Base-by-base conservation (phyloP, 2,797 vertebrate species). In the Periparus ater region DNA sequence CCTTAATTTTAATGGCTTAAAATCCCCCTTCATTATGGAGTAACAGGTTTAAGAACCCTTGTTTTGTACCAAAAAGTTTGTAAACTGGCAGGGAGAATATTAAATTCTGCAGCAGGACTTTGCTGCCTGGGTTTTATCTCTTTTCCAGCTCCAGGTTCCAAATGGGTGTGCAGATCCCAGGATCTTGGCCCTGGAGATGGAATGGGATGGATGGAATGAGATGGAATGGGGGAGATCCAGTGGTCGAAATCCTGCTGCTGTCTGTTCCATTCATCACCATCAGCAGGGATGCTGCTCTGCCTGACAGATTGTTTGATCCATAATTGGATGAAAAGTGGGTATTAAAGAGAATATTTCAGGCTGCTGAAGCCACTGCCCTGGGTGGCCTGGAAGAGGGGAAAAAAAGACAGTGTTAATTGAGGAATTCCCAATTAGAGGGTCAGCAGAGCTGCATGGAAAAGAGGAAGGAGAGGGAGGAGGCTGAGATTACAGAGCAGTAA, bases 131-230 rank as follows among this genome's bases (percentile, higher is more conserved):
- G 36, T 70, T 81, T 62, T 57, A 5, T 34, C 40, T 36, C 20
- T 34, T 54, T 17, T 13, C n/a, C n/a, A 7, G 22, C 26, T 67
- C 36, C 89, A 25, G 36, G 20, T 47, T 84, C 29, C 72, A 73
- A 40, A 51, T 0, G 2, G 22, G 0, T 0, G 4, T 51, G 72
- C 1, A 1, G 60, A 48, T 70, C 63, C 55, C 67, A 4, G 19
- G 22, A 30, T 22, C 71, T 65, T 22, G 42, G 14, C 22, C 47
- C 82, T 16, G 86, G 58, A 50, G 27, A 17, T 1, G 9, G 36
- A 38, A 38, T 12, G 38, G 38, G 38, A 38, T 38, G 38, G 38
- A 11, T 38, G 38, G 38, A 38, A 38, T 38, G 38, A 38, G 38
- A 38, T 38, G 38, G 38, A 23, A 32, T 0, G 6, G 15, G 2